Evolutionary conservation across 2,113 vertebrate species (phyloP), one percentile per base, ranked within the genome.

Genomic region (Pterocles burchelli): DNA sequence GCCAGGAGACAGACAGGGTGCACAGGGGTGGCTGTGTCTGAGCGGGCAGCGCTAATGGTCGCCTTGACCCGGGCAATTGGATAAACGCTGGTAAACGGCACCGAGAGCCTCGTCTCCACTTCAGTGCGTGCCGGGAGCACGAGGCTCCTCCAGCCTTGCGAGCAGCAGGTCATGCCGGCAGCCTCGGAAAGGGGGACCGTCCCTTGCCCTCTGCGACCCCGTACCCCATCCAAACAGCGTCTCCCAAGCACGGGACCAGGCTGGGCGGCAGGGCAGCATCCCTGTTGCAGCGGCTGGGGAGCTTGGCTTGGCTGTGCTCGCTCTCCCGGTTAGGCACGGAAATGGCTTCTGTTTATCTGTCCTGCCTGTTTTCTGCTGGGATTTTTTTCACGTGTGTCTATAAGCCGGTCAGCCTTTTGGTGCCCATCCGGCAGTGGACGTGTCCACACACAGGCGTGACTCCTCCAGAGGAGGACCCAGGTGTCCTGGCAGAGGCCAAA

Each of bases 21-120:
- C 71, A 45, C 81, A 48, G 38, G 58, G 61, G 63, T 70, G 82
- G 73, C 80, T 1, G 0, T 71, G 68, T 49, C 89, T 67, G 77
- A 76, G 77, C n/a, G 2, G 80, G 77, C 81, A 77, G 70, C 0
- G 1, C 76, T 95, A 95, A 96, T 90, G 90, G 77, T 46, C 85
- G 80, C 21, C 55, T 55, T 94, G 95, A 95, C 77, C 91, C 1
- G 0, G 63, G 57, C 76, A 83, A 88, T 77, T 61, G 90, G 90
- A 48, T 95, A 77, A 95, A 87, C 51, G 80, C 75, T 92, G 62
- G 83, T 92, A 90, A 96, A 89, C 85, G 90, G 67, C 95, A 83
- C 10, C 0, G 6, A 89, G 76, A 31, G 66, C 34, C 19, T 70
- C 31, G 5, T 25, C 80, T 70, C 41, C 51, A 79, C 48, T 45